Base-by-base conservation (phyloP, 1,140 invertebrate genomes). In the Panulirus ornatus region DNA sequence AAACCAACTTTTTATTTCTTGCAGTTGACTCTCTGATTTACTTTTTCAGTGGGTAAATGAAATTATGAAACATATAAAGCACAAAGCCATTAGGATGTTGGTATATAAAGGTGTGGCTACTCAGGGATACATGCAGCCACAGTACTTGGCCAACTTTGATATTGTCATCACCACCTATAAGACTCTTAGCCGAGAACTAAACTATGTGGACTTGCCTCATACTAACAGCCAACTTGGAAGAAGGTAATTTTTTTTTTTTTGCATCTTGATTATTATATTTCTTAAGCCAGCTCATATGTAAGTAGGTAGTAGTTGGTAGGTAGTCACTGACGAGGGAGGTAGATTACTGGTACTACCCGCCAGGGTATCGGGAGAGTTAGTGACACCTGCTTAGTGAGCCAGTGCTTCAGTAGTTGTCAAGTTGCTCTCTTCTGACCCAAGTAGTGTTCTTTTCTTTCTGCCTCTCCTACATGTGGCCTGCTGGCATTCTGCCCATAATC, bases 151-250 rank as follows among this genome's bases (percentile, higher is more conserved):
- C 6, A 88, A 94, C n/a, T 96, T 96, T 92, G 97, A 97, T 93
- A 94, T 97, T 87, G 96, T 97, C 0, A 94, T 97, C 11, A 96
- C 96, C 0, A 96, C 97, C 3, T 97, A 97, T 92, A 94, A 94
- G 85, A 95, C 95, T 0, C 93, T 97, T 3, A 93, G 95, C 34
- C 94, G 93, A 54, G 96, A 97, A 93, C 92, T 97, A 9, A 94
- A 96, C 92, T 96, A 95, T 93, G 94, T 94, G 16, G 94, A 95
- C 93, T 91, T 95, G 2, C 94, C 95, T 22, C 95, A 95, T 91
- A 94, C 92, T 42, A 95, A 94, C 81, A 94, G 94, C 93, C 93
- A 92, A 27, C 92, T 93, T 36, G 93, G 93, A 11, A 91, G 94
- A 58, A 91, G 93, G 92, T 92, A n/a, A n/a, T n/a, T 71, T 8